Conservation (phyloP, 2,888 invertebrate species). For the Nysson spinosus region DNA sequence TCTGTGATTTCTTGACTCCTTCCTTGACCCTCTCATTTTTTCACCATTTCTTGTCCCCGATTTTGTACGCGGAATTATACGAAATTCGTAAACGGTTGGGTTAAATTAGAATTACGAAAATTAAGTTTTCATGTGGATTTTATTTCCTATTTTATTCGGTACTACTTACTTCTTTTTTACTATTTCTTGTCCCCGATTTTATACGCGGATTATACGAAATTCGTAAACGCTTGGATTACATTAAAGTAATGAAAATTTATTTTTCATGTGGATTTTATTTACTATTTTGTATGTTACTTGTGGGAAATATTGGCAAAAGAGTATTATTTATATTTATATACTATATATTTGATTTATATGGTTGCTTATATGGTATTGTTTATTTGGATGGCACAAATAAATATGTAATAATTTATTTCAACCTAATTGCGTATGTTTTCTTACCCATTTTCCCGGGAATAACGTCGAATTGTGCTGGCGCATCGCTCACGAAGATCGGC, state of each 20-base stretch:
- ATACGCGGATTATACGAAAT: background rate
- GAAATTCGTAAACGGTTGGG: background rate
- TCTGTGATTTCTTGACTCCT: constrained; percentile 34
- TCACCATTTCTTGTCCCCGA: background rate
- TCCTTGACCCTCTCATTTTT: constrained; percentile 20
- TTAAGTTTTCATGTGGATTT: background rate
- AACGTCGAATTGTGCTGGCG: constrained; percentile 89
- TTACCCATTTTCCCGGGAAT: constrained; percentile 93
- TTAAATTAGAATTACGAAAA: background rate
- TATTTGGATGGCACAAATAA: too few relatives aligned
- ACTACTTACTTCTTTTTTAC: too few relatives aligned
- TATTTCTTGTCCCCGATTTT: background rate
- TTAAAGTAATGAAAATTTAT: background rate
- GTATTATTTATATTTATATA: background rate
- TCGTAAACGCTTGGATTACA: background rate
- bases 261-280: background rate
- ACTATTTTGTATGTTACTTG: too few relatives aligned
- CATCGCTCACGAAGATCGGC: constrained; percentile 89
- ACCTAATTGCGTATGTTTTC: constrained; percentile 57
- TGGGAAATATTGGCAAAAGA: background rate
- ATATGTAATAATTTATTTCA: background rate
- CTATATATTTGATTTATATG: too few relatives aligned
- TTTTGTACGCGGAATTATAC: background rate
- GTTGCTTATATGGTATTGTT: too few relatives aligned
- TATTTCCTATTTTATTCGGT: too few relatives aligned